phyloP scores from a whole-genome alignment of 2,888 invertebrate genomes.

The Zygaena filipendulae region DNA sequence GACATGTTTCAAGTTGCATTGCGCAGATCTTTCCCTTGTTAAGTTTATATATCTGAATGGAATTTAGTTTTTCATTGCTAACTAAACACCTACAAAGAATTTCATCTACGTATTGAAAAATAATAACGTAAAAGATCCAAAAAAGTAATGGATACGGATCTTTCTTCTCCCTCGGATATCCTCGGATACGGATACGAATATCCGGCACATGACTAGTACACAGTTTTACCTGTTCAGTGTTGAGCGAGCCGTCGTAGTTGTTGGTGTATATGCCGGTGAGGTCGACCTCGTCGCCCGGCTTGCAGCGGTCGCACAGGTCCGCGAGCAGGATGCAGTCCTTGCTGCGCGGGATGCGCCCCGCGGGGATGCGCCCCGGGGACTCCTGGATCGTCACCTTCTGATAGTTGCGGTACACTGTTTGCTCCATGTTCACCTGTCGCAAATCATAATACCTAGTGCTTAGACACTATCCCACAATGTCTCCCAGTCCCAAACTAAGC shows the following conservation, averaged over 20 bases:
- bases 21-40: no score
- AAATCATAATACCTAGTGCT: slow-evolving; percentile 9
- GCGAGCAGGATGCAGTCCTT: slow-evolving; percentile 96
- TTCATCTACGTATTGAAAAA: no score
- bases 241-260: slow-evolving; percentile 96
- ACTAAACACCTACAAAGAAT: no score
- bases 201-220: no score
- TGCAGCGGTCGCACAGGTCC: slow-evolving; percentile 96
- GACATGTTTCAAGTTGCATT: no score
- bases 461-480: neutral
- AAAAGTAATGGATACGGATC: no score
- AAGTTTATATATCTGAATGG: no score
- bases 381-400: slow-evolving; percentile 98
- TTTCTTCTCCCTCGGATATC: no score
- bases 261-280: slow-evolving; percentile 96
- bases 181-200: no score
- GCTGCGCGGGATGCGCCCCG: slow-evolving; percentile 96
- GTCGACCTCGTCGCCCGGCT: slow-evolving; percentile 98
- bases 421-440: slow-evolving; percentile 98
- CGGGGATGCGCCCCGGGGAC: slow-evolving; percentile 96
- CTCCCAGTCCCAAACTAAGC: neutral
- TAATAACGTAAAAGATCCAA: no score
- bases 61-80: no score
- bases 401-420: slow-evolving; percentile 98
- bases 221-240: slow-evolving; percentile 86